Evolutionary conservation across 2,888 invertebrate species (phyloP), one percentile per base, ranked within the genome.

Genomic region (Heliconius sara): DNA sequence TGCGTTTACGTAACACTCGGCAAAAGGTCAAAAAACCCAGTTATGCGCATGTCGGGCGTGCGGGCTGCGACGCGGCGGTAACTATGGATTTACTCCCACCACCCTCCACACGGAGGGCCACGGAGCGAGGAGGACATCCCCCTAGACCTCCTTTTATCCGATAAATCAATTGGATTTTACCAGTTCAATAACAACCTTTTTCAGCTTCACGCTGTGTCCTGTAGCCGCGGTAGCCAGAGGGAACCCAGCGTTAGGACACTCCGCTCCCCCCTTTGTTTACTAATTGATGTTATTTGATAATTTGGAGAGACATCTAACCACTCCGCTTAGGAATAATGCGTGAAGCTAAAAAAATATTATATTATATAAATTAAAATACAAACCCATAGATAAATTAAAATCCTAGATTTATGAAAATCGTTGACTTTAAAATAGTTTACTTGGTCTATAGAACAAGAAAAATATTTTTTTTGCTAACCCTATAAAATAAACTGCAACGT

Each of bases 21-120:
- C 9, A n/a, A 70, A 68, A 70, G 70, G 43, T 70, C 70, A 70
- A 70, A 70, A 70, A 70, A 70, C 70, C 16, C 43, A 70, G 25
- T 27, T 47, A 7, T 70, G 70, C 70, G 70, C 70, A 70, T 70
- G 70, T 70, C 70, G 25, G 68, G 25, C 12, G 13, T 43, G 39
- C 7, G 63, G 65, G 43, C 13, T 47, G 43, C 70, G 70, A 47
- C 43, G 70, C 70, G 43, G 25, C 70, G 16, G 70, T 25, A 6
- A 25, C 43, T 47, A 70, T 70, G 70, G 70, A 47, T 70, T 70
- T 70, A 13, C 43, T 43, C 70, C 43, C 43, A 43, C 70, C 39
- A 13, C 68, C 70, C 34, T 34, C 34, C 43, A 25, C 70, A 2
- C 16, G n/a, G 16, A 25, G 13, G 16, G 13, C n/a, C n/a, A 7